phyloP scores from a whole-genome alignment of 2,888 invertebrate genomes.

The Scaptodrosophila latifasciaeformis region DNA sequence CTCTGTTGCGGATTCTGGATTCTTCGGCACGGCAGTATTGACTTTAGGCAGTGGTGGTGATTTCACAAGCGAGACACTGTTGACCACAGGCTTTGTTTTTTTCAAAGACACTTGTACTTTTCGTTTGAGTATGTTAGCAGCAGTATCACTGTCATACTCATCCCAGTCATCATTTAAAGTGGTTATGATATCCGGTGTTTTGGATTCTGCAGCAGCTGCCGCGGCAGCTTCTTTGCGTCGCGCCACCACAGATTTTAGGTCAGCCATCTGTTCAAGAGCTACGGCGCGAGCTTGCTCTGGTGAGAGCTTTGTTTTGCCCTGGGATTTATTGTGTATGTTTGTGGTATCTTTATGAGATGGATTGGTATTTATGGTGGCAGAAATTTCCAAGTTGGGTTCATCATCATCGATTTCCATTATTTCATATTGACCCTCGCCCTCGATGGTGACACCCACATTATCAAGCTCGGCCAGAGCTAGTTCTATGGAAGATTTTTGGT shows the following conservation, averaged over 20 bases:
- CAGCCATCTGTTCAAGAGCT: conserved; percentile 72
- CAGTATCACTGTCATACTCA: conserved; percentile 58
- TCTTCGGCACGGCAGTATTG: conserved; percentile 3
- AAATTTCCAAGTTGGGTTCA: conserved; percentile 32
- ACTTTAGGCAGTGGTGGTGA: background rate
- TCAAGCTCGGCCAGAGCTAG: conserved; percentile 44
- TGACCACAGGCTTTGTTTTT: too few relatives aligned
- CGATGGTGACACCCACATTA: conserved; percentile 68
- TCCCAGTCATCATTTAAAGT: conserved; percentile 73
- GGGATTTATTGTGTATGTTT: conserved; percentile 12
- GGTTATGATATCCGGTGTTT: conserved; percentile 60
- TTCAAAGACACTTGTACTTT: too few relatives aligned
- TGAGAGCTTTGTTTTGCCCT: conserved; percentile 45
- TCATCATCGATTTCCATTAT: conserved; percentile 70
- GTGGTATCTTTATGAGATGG: background rate
- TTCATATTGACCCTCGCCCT: conserved; percentile 72
- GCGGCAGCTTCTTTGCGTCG: conserved; percentile 59
- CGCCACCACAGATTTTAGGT: conserved; percentile 34
- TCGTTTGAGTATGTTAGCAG: too few relatives aligned
- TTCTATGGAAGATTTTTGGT: conserved; percentile 34
- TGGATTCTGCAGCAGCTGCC: conserved; percentile 40
- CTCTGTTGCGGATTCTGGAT: conserved; percentile 25
- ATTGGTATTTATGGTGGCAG: conserved; percentile 2
- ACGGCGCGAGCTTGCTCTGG: conserved; percentile 70
- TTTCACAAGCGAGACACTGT: too few relatives aligned